A percentile compares a stretch with the other conserved stretches of the same genome.
These are phyloP conservation scores for Stomatorhinus walkeri DNA, from an alignment of 2,797 vertebrate species.

Conservation along the genomic window DNA sequence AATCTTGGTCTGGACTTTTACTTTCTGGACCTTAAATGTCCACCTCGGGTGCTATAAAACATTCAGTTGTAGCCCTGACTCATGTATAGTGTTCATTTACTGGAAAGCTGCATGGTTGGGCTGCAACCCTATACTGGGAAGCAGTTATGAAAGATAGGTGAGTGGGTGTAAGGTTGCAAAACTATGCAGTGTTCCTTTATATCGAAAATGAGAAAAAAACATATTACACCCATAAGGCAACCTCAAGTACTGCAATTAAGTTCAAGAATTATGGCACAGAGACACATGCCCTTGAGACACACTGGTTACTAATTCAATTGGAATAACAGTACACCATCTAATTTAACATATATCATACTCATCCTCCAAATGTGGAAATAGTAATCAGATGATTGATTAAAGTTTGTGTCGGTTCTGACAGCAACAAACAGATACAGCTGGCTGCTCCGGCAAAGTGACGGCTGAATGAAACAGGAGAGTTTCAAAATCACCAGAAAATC, in stretches of 20 bases:
- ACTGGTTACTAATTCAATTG: constrained; percentile 32
- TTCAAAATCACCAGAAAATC: constrained; percentile 41
- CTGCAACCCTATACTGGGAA: background rate
- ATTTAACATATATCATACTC: constrained; percentile 39
- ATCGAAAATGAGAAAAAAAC: constrained; percentile 22
- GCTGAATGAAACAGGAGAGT: constrained; percentile 47
- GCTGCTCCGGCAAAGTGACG: constrained; percentile 45
- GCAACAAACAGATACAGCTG: constrained; percentile 54
- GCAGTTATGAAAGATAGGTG: background rate
- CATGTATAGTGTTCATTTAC: constrained; percentile 44
- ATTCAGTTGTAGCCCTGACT: background rate
- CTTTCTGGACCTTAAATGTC: background rate
- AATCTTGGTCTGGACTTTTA: background rate
- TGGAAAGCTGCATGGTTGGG: constrained; percentile 4
- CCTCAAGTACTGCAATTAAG: constrained; percentile 35
- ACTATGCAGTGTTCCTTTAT: background rate
- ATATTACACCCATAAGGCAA: constrained; percentile 28
- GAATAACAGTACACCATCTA: constrained; percentile 37
- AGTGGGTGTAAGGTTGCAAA: background rate
- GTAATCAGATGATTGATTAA: constrained; percentile 60
- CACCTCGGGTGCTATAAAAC: background rate
- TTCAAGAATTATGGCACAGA: constrained; percentile 35
- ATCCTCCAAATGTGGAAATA: constrained; percentile 39
- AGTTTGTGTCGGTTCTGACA: constrained; percentile 47
- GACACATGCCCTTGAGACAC: constrained; percentile 18